Base-by-base conservation (phyloP, 2,888 invertebrate species). In the Ptychoptera albimana region DNA sequence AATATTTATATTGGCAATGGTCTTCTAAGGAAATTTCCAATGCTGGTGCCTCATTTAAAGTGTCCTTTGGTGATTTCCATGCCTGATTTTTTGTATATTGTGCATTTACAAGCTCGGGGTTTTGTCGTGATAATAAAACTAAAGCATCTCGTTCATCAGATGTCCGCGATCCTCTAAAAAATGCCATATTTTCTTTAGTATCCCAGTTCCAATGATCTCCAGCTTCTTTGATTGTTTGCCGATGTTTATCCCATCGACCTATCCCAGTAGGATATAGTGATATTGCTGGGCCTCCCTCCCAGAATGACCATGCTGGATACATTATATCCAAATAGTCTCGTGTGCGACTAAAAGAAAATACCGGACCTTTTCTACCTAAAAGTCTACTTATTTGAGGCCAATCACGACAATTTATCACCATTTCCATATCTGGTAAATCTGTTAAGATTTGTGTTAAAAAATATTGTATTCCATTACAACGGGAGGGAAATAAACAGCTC, bases 201-300 rank as follows among this genome's bases (percentile, higher is more conserved):
- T 74, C 63, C 96, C 96, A 97, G 0, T 80, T 74, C 45, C 72
- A 69, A 39, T 74, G 61, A 30, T 74, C 63, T 8, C 79, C 74
- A 30, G 80, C 78, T 51, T 69, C 66, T 41, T 77, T 71, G 46
- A 93, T 74, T 8, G 79, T 73, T 47, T 74, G 67, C 45, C 92
- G 72, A 58, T 86, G 84, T 51, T 77, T 63, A 62, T 94, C 93
- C 96, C 96, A 97, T 37, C 92, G 71, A 0, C 94, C 96, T 50
- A 96, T 77, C 14, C 96, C 96, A 44, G 77, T 82, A 0, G 96
- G 96, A 67, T 94, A 93, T 9, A 93, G 67, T 34, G 82, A 77
- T 53, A 96, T 94, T 1, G 96, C 94, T 11, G 97, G 97, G 0
- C 97, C 97, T 23, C 96, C 96, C 66, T 91, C 91, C 93, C 94